Conservation (phyloP, 1,140 invertebrate genomes). For the Nasonia giraulti region DNA sequence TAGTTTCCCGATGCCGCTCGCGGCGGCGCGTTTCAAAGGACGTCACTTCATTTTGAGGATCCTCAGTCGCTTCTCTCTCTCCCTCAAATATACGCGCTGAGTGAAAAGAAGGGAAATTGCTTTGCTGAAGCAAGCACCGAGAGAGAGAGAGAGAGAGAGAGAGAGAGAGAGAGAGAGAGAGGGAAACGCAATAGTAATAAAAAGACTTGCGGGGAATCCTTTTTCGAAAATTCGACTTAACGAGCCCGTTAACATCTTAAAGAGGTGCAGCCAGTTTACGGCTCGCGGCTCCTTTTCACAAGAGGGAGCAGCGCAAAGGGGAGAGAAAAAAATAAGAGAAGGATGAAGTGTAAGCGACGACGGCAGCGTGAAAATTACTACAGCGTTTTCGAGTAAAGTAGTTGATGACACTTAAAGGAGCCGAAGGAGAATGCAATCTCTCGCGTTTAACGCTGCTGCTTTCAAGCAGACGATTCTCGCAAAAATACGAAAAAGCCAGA, state of each 20-base stretch:
- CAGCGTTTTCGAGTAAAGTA: constrained; percentile 43
- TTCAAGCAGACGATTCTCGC: constrained; percentile 39
- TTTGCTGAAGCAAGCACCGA: constrained; percentile 12
- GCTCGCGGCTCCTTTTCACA: constrained; percentile 17
- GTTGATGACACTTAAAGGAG: constrained; percentile 46
- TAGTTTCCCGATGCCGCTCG: constrained; percentile 17
- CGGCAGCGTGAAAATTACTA: constrained; percentile 35
- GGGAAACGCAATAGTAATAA: constrained; percentile 48
- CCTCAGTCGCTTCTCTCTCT: neutral
- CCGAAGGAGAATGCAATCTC: constrained; percentile 48
- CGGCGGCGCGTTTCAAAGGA: constrained; percentile 28
- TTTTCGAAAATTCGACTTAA: constrained; percentile 45
- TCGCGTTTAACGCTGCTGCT: neutral
- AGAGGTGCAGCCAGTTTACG: constrained; percentile 25
- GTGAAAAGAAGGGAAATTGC: constrained; percentile 36
- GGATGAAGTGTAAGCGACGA: neutral
- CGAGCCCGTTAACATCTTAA: constrained; percentile 42
- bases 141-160: neutral
- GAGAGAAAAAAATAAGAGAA: neutral
- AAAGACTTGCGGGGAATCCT: constrained; percentile 42
- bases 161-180: neutral
- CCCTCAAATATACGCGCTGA: neutral
- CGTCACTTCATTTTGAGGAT: constrained; percentile 41
- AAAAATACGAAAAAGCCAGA: constrained; percentile 13
- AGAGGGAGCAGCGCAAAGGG: neutral